Evolutionary conservation across 2,113 vertebrate genomes (phyloP).

Genomic region (Setophaga petechia): DNA sequence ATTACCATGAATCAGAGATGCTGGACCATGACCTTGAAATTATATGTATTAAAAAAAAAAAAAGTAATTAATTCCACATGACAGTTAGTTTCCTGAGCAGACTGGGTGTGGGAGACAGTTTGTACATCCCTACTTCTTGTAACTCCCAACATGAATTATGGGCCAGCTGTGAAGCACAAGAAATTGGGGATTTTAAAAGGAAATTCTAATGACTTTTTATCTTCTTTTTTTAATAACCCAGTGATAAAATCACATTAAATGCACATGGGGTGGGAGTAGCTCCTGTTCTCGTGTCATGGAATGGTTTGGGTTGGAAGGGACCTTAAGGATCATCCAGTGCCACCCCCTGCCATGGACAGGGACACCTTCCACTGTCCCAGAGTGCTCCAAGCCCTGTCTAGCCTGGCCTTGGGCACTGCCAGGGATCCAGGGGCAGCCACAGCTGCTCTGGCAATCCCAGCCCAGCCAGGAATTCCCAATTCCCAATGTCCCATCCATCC

Average conservation of each 20-base stretch:
- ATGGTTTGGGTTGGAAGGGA: background rate
- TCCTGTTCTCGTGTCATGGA: background rate
- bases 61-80: slow-evolving; percentile 12
- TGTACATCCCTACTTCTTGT: background rate
- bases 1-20: slow-evolving; percentile 9
- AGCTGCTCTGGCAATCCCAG: accelerated
- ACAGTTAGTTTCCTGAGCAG: slow-evolving; percentile 13
- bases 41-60: background rate
- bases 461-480: background rate
- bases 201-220: background rate
- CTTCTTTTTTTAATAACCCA: background rate
- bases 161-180: background rate
- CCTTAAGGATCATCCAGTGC: accelerated
- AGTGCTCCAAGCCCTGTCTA: background rate
- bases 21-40: slow-evolving; percentile 8
- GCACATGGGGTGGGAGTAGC: background rate
- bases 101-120: background rate
- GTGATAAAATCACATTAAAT: background rate
- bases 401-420: background rate
- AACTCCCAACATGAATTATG: background rate
- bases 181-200: background rate
- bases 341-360: background rate
- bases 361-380: accelerated
- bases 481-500: background rate
- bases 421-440: background rate